phyloP scores from a whole-genome alignment of 2,888 invertebrate genomes.

The Scaptomyza flava region DNA sequence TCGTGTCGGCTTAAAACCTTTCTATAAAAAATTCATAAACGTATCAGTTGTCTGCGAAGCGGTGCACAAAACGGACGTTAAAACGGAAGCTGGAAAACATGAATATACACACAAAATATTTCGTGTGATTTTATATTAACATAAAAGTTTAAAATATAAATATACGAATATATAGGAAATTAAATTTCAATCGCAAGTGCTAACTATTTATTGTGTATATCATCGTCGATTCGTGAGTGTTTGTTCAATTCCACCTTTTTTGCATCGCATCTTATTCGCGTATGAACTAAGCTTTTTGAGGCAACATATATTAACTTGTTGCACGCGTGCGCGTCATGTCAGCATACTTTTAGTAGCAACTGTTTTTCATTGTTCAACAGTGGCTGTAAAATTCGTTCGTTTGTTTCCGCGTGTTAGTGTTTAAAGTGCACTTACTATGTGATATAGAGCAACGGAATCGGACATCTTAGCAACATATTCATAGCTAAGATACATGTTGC shows the following conservation, averaged over 20 bases:
- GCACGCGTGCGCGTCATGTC: constrained; percentile 65
- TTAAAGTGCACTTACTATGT: constrained; percentile 54
- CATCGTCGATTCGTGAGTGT: constrained; percentile 12
- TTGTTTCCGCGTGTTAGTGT: constrained; percentile 11
- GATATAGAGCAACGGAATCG: constrained; percentile 53
- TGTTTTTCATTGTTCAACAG: constrained; percentile 73
- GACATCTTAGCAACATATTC: constrained; percentile 36
- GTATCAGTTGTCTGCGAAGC: constrained; percentile 82
- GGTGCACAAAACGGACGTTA: constrained; percentile 80
- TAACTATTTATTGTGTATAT: constrained; percentile 22
- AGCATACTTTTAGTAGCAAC: constrained; percentile 68
- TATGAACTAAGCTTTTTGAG: constrained; percentile 11
- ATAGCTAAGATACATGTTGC: constrained; percentile 54
- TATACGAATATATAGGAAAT: constrained; percentile 32
- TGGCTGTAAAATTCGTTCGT: constrained; percentile 33
- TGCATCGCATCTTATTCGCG: constrained; percentile 8
- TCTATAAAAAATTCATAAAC: constrained; percentile 80
- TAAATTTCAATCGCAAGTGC: constrained; percentile 7
- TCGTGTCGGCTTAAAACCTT: constrained; percentile 70
- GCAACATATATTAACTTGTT: constrained; percentile 51
- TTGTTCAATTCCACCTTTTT: not conserved
- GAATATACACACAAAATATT: constrained; percentile 6
- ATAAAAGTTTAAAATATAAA: constrained; percentile 19
- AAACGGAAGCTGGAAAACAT: constrained; percentile 65
- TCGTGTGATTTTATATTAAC: constrained; percentile 20